phyloP scores from a whole-genome alignment of 2,888 invertebrate genomes.

The Cremastinae sp. region DNA sequence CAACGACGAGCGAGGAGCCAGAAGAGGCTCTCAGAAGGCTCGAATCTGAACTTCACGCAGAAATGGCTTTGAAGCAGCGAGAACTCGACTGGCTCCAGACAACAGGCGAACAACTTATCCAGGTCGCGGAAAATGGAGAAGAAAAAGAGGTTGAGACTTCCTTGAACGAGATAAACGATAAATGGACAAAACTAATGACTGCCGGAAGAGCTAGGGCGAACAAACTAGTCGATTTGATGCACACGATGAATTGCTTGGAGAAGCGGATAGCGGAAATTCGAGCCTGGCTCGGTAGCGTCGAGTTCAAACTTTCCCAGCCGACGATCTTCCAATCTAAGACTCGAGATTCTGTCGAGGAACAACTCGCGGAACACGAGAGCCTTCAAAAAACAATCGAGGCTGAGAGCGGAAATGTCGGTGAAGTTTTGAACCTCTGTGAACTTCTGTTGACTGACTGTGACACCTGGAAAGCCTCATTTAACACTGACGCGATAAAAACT shows the following conservation, averaged over 20 bases:
- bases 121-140: conserved; percentile 84
- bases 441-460: conserved; percentile 88
- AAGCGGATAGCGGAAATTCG: conserved; percentile 87
- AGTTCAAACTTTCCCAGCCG: conserved; percentile 86
- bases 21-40: conserved; percentile 87
- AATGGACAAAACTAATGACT: conserved; percentile 86
- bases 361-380: conserved; percentile 86
- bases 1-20: conserved; percentile 83
- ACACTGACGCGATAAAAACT: conserved; percentile 85
- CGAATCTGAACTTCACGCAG: conserved; percentile 88
- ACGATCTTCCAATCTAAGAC: conserved; percentile 85
- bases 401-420: conserved; percentile 89
- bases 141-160: conserved; percentile 82
- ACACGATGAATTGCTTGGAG: conserved; percentile 87
- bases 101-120: conserved; percentile 85
- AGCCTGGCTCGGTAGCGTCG: conserved; percentile 87
- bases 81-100: conserved; percentile 89
- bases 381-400: conserved; percentile 88
- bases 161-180: conserved; percentile 84
- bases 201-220: conserved; percentile 85
- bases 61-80: conserved; percentile 87
- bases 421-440: conserved; percentile 90
- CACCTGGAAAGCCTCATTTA: conserved; percentile 86
- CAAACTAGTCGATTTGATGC: conserved; percentile 87
- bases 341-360: conserved; percentile 85